phyloP scores from a whole-genome alignment of 2,888 invertebrate species.

The Cotesia congregata region DNA sequence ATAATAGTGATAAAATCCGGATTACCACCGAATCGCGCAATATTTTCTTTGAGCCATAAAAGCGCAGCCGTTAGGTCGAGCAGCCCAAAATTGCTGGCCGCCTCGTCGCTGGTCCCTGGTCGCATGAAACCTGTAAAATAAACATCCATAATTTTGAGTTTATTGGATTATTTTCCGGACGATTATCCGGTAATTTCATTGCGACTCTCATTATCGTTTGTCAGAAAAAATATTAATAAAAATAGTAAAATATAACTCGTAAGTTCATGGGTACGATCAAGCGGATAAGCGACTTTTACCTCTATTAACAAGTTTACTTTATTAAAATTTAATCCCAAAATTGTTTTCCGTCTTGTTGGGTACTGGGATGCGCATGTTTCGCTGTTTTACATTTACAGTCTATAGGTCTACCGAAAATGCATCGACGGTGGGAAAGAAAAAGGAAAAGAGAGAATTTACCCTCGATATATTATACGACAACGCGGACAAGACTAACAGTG shows the following conservation, averaged over 20 bases:
- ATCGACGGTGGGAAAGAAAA: slow-evolving; percentile 9
- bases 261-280: slow-evolving; percentile 22
- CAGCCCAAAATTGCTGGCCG: slow-evolving; percentile 91
- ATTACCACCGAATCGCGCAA: slow-evolving; percentile 92
- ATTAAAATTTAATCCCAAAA: slow-evolving; percentile 49
- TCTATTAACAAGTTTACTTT: slow-evolving; percentile 48
- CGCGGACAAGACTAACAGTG: slow-evolving; percentile 48
- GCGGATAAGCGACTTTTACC: slow-evolving; percentile 24
- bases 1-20: slow-evolving; percentile 88
- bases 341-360: slow-evolving; percentile 43
- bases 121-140: slow-evolving; percentile 80
- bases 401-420: slow-evolving; percentile 16
- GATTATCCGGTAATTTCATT: not conserved
- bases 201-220: not conserved
- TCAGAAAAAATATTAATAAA: not conserved
- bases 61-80: slow-evolving; percentile 95
- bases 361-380: slow-evolving; percentile 14
- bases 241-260: not conserved
- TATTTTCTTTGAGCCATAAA: slow-evolving; percentile 95
- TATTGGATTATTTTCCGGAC: slow-evolving; percentile 4
- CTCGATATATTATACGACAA: slow-evolving; percentile 39
- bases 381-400: slow-evolving; percentile 12
- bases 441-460: slow-evolving; percentile 37
- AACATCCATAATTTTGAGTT: slow-evolving; percentile 17
- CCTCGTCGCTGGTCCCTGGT: slow-evolving; percentile 81